Conservation (phyloP, 2,113 vertebrate species). For the Crotalus horridus region DNA sequence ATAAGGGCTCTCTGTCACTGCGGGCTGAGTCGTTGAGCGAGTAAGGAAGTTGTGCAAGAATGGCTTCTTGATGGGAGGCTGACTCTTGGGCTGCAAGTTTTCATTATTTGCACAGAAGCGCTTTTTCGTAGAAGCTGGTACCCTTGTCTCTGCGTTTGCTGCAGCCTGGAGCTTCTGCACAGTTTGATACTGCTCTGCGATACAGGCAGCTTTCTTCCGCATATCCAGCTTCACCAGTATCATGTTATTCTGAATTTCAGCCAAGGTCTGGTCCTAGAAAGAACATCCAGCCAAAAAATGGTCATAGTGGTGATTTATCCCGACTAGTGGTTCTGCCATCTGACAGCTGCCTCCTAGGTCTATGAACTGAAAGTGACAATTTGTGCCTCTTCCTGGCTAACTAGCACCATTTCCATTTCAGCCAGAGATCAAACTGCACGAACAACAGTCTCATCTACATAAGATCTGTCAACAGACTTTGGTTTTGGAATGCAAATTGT, state of each 20-base stretch:
- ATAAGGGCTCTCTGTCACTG: constrained; percentile 71
- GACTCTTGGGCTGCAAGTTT: constrained; percentile 76
- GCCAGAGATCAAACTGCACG: background rate
- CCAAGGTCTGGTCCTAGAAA: constrained; percentile 85
- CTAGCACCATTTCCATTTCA: background rate
- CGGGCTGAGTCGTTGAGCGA: constrained; percentile 61
- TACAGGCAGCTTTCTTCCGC: constrained; percentile 78
- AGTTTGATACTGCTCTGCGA: constrained; percentile 74
- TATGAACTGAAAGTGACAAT: background rate
- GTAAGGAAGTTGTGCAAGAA: constrained; percentile 82
- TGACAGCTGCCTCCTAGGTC: background rate
- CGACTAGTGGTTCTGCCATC: background rate
- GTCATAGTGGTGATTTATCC: background rate
- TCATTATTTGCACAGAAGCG: constrained; percentile 76
- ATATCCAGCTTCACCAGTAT: constrained; percentile 86
- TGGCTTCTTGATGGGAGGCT: constrained; percentile 76
- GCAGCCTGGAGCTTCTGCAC: constrained; percentile 66
- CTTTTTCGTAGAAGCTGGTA: constrained; percentile 72
- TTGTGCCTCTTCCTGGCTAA: background rate
- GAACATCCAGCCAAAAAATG: background rate
- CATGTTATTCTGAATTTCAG: constrained; percentile 90
- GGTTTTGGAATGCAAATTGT: background rate
- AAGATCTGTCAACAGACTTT: background rate
- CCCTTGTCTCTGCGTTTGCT: background rate
- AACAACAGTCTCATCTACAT: background rate